Base-by-base conservation (phyloP, 2,113 vertebrate genomes). In the Ailuropoda melanoleuca region DNA sequence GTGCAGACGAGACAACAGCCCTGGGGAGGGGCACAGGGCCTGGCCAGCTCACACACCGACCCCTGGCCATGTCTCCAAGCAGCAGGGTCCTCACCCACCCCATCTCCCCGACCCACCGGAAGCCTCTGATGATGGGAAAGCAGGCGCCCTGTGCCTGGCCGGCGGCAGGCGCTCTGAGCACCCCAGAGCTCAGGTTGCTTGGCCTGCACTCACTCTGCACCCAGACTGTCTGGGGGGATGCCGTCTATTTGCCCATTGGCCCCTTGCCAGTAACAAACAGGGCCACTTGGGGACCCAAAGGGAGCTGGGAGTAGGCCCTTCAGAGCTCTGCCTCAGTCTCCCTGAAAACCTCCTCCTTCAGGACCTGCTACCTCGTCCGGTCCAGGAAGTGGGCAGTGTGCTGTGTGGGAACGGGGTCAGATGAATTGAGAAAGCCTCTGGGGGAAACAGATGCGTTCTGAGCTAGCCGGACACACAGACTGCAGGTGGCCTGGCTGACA, bases 251-350 rank as follows among this genome's bases (percentile, higher is more conserved):
- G 19, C 46, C 37, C 8, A 26, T 24, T 0, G 1, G 46, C 62
- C 62, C 21, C 46, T 53, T n/a, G 26, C 48, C 46, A 66, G 37
- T 31, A 12, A 80, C 70, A 58, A 34, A 29, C 37, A 46, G 31
- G 39, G n/a, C 72, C 62, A 70, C 10, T 4, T 15, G 2, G 48
- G 48, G 23, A 8, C 19, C 3, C 6, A 18, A 2, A 31, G 24
- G n/a, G 68, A 60, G 82, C 12, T 6, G 34, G 50, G 17, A 94
- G 83, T 8, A 55, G 55, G 64, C 37, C 55, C 10, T 29, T 37
- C 31, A 72, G 21, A 48, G 14, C 1, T 50, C 19, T 6, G 1
- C 93, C 97, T 95, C 86, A 50, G 95, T 29, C 89, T 90, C 83
- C 91, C 93, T 95, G 94, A 60, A 78, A 50, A 29, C 19, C 31